Conservation (phyloP, 2,888 invertebrate genomes). For the Oscheius sp. region DNA sequence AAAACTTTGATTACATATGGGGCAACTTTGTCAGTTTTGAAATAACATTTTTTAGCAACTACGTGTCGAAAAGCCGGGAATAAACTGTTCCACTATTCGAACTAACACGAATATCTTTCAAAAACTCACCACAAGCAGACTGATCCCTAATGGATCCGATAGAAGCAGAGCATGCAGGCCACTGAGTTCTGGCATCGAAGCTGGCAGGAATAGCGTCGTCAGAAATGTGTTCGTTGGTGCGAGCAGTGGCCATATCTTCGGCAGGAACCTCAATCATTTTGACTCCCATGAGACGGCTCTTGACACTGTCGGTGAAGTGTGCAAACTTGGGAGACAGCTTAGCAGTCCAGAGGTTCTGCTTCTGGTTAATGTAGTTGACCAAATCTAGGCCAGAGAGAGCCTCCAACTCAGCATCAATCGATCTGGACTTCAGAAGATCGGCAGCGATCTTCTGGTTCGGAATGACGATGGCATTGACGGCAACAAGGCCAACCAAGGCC, state of each 20-base stretch:
- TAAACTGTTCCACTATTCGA: too few species aligned
- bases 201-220: conserved; percentile 51
- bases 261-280: conserved; percentile 55
- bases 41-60: too few species aligned
- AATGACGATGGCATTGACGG: conserved; percentile 31
- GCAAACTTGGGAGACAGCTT: conserved; percentile 49
- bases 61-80: too few species aligned
- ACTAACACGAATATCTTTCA: neutral
- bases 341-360: conserved; percentile 50
- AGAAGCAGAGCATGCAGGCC: conserved; percentile 52
- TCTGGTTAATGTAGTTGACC: conserved; percentile 57
- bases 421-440: conserved; percentile 23
- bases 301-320: conserved; percentile 45
- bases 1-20: too few species aligned
- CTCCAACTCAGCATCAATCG: conserved; percentile 43
- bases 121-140: conserved; percentile 49
- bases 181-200: conserved; percentile 58
- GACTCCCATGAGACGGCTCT: conserved; percentile 56
- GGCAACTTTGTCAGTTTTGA: too few species aligned
- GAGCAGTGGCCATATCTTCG: conserved; percentile 46
- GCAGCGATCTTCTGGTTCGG: conserved; percentile 14
- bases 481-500: conserved; percentile 27
- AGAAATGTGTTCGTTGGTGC: conserved; percentile 46
- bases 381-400: conserved; percentile 54
- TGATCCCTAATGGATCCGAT: conserved; percentile 76